Base-by-base conservation (phyloP, 2,113 vertebrate genomes). In the Ictidomys tridecemlineatus region DNA sequence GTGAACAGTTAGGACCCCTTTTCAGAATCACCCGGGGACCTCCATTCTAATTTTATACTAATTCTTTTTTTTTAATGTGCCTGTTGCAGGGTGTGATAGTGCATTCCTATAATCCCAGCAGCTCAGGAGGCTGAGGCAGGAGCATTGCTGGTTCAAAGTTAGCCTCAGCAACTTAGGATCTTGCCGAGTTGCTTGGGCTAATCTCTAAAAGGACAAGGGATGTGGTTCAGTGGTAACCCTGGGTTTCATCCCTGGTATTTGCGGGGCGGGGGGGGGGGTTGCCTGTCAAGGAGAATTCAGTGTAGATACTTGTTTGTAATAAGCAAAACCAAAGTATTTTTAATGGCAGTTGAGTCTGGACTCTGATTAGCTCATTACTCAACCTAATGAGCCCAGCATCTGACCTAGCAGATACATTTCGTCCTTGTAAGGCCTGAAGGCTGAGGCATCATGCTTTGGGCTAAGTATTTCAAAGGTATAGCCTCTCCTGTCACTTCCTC, bases 361-460 rank as follows among this genome's bases (percentile, higher is more conserved):
- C 42, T 73, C 56, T 53, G 85, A 83, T 95, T 95, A 88, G 82
- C 86, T 87, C 37, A 45, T 56, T 28, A 12, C 70, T n/a, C 28
- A 8, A 34, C 85, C 74, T 39, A 32, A 34, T 17, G 32, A 63
- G 51, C 20, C 70, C 10, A 4, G 61, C 22, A 1, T 39, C 77
- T 80, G 58, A 34, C 78, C 42, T 17, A 11, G 48, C 48, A 80
- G 84, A 42, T 34, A 37, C 12, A 3, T 18, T 37, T 42, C 28
- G 13, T 56, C 39, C 18, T 20, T 6, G 0, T 13, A 5, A 37
- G 26, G 76, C 37, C 76, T 20, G 51, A 24, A 92, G 72, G 65
- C 65, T 10, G 18, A 63, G 72, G n/a, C 34, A 0, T 22, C 22
- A 20, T 0, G 22, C 0, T 0, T 5, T 3, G 5, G 61, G 42